Base-by-base conservation (phyloP, 2,888 invertebrate genomes). In the Pyrochroa serraticornis region DNA sequence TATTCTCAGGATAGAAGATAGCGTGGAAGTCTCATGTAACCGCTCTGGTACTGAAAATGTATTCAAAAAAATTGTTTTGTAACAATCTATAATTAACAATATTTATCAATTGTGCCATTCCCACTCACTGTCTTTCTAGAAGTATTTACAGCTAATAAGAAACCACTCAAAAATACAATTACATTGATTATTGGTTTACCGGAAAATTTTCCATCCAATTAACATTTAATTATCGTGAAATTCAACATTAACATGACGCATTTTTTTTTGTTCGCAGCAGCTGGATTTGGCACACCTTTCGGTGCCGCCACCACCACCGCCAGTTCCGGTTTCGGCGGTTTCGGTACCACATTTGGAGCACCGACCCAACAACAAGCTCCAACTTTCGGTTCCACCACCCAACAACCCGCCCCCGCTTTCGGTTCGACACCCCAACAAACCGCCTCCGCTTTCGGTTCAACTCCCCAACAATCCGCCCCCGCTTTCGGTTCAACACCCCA, bases 201-300 rank as follows among this genome's bases (percentile, higher is more conserved):
- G 2, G 3, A 2, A 22, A 5, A 3, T 22, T 22, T 22, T 22
- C 22, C 5, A 5, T 22, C 9, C 1, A 37, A 36, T 9, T 7
- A 34, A 30, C 32, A 42, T n/a, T 34, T 35, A 22, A 2, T 13
- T 7, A 42, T 33, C 22, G 3, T 30, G n/a, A 10, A 32, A 42
- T 3, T n/a, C 1, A 35, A 7, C 14, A 34, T 35, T 35, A 14
- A 14, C n/a, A 42, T 41, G 8, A 48, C 31, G 3, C n/a, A 8
- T 7, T 37, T 32, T 33, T 9, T 53, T 56, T 41, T 33, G 54
- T 59, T 65, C 71, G 38, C 57, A 77, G 74, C 75, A 62, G 79
- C 81, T 56, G 82, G 79, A 30, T 83, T 83, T 65, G 81, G 80
- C 22, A 72, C 79, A 34, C 79, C 80, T 31, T 81, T 81, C 60